Evolutionary conservation across 2,888 invertebrate species (phyloP), one percentile per base, ranked within the genome.

Genomic region (Boloria euphrosyne): DNA sequence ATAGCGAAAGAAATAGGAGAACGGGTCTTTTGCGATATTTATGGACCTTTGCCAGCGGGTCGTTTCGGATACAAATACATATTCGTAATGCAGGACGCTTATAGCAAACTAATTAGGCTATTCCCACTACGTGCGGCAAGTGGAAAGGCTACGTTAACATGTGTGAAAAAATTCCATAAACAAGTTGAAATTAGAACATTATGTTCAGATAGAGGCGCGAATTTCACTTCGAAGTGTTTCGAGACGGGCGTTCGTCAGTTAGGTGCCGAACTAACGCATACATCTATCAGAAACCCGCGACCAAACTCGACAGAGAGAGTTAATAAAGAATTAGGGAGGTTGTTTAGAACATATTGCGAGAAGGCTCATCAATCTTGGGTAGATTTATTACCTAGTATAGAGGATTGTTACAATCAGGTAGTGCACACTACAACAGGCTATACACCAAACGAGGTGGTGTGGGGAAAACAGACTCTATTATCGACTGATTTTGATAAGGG

Each of bases 251-350:
- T 73, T 43, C 17, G 5, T 4, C 18, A 60, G 1, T 10, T 57
- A 3, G 62, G 57, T 0, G 65, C 74, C 10, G 69, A 68, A 31
- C 4, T 65, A 0, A 49, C 69, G 0, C 53, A 73, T 43, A 74
- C 75, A 0, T 72, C 76, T 0, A 68, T 76, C 0, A 17, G 73
- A 2, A 75, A 75, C 44, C 75, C 75, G 0, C 22, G 74, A 0
- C 75, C 72, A 4, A 76, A 75, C 54, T 65, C 59, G 0, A 70
- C 69, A 0, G 75, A 75, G 46, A 58, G 74, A 3, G 73, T 74
- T 0, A 76, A 75, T 57, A 71, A 66, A 14, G 75, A 74, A 31
- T 47, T 59, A 6, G 59, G 59, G 1, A 44, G 73, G 18, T 0
- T 76, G 0, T 76, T 76, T 46, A 58, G 74, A 14, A 68, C 71